Conservation (phyloP, 2,113 vertebrate species). For the Notiomystis cincta region DNA sequence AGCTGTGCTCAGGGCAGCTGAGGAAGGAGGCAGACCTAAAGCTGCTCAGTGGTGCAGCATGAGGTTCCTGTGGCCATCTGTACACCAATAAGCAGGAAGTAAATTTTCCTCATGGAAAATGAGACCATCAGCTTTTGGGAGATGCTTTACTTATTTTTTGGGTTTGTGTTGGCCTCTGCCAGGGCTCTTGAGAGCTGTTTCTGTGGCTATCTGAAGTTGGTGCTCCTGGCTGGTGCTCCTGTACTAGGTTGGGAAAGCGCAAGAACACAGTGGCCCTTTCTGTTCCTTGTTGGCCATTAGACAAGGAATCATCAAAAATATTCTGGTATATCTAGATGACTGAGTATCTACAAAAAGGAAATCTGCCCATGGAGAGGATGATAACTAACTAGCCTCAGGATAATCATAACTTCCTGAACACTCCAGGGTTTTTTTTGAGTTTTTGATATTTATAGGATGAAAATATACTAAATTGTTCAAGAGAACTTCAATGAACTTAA, state of each 20-base stretch:
- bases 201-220: background rate
- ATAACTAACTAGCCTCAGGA: background rate
- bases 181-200: background rate
- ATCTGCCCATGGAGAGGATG: background rate
- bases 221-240: background rate
- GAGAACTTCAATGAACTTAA: background rate
- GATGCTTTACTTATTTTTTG: background rate
- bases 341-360: background rate
- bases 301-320: background rate
- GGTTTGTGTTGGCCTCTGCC: background rate
- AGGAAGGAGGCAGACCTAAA: background rate
- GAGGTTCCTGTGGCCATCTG: background rate
- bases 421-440: background rate
- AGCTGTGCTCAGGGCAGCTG: background rate
- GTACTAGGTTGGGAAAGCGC: background rate
- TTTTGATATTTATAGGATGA: background rate
- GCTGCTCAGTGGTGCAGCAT: background rate
- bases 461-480: background rate
- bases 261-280: accelerated
- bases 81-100: background rate
- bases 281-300: background rate
- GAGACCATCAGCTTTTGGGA: background rate
- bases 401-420: background rate
- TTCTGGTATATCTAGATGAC: background rate
- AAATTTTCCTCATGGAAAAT: background rate